Evolutionary conservation across 2,113 vertebrate species (phyloP), one percentile per base, ranked within the genome.

Genomic region (Fregata magnificens): DNA sequence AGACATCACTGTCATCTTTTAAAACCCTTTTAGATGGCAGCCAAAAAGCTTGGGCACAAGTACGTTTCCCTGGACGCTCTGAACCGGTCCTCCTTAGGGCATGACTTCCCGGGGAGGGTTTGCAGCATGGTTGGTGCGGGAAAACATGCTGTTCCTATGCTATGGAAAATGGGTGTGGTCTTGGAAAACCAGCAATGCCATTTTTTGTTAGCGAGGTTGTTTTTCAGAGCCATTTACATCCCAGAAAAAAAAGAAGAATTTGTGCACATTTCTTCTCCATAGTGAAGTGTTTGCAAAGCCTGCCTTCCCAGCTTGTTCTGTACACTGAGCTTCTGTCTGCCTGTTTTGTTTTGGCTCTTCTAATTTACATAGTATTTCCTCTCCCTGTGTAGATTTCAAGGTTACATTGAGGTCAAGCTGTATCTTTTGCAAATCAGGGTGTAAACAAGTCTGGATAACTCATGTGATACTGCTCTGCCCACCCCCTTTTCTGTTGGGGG

Each of bases 301-400:
- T 79, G 86, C 56, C 42, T 82, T n/a, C 73, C 52, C 70, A 72
- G 58, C 42, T 47, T 72, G 56, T 29, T 92, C 80, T 87, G 61
- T 44, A 72, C 69, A 25, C 50, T 71, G 52, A 59, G 82, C 82
- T 92, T 69, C 87, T 93, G 88, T 42, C 80, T 90, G 90, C 67
- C 90, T 72, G 56, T 56, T 74, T 93, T 95, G 92, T 95, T 96
- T 95, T 42, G 80, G 93, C 93, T 95, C 61, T 50, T 56, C 72
- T 92, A 44, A 96, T 97, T 97, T 96, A 88, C 96, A 96, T 94
- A 86, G 93, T 62, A 88, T 94, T 96, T 97, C 97, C 97, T 97
- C 90, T 93, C 49, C 59, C 92, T 86, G 69, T 26, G 80, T 86
- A 86, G 90, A 94, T 73, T 69, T 83, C 88, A 92, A 92, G 90